These are phyloP conservation scores for Acanthoscelides obtectus DNA, from an alignment of 2,888 invertebrate species.

Conservation along the genomic window DNA sequence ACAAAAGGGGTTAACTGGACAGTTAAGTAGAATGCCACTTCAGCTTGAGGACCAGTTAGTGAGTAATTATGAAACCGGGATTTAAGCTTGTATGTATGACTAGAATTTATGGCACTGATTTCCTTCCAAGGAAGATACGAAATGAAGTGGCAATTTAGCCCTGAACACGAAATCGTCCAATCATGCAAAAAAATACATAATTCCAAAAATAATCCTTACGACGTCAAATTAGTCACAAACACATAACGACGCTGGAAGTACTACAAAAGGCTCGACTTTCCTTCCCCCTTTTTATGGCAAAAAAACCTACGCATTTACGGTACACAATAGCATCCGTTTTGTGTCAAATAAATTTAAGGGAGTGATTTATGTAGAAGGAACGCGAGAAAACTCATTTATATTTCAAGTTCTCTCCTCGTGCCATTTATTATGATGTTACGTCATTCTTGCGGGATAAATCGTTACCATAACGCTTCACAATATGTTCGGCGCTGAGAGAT, in stretches of 20 bases:
- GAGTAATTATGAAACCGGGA: too few relatives aligned
- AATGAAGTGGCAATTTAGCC: too few relatives aligned
- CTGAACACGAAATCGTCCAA: too few relatives aligned
- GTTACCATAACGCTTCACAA: background rate
- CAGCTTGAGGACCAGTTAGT: too few relatives aligned
- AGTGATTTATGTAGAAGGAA: background rate
- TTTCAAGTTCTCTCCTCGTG: background rate
- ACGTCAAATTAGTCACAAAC: background rate
- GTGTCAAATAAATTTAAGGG: background rate
- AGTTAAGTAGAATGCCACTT: too few relatives aligned
- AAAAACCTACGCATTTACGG: background rate
- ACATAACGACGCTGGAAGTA: background rate
- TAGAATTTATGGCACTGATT: too few relatives aligned
- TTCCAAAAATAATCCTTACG: background rate
- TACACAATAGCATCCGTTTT: background rate
- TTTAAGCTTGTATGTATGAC: too few relatives aligned
- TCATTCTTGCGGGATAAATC: background rate
- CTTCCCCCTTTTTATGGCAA: background rate
- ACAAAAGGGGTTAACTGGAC: too few relatives aligned
- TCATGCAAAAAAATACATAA: too few relatives aligned
- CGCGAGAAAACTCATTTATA: background rate
- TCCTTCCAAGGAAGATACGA: too few relatives aligned
- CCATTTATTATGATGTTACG: background rate
- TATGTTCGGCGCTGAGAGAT: too few relatives aligned
- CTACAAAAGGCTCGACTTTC: background rate